Percentiles rank a stretch among this genome's conserved stretches.
Evolutionary conservation across 2,797 vertebrate genomes (phyloP).

Genomic region (Tangara arthus): DNA sequence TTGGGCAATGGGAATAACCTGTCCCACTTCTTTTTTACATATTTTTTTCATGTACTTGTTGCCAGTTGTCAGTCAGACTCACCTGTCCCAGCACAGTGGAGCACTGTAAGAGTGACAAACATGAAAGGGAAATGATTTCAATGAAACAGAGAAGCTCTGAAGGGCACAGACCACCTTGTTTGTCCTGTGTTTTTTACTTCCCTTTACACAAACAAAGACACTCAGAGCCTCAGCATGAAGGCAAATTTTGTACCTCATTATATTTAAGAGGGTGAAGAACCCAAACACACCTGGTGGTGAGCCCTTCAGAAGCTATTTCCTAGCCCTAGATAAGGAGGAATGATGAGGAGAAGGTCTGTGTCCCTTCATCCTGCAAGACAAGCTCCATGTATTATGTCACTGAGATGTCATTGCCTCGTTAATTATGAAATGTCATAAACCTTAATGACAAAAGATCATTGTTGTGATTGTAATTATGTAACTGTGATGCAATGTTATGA

Average conservation of each 20-base stretch:
- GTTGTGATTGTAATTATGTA: conserved; percentile 43
- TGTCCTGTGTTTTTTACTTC: conserved; percentile 19
- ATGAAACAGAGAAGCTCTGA: neutral
- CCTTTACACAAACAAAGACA: neutral
- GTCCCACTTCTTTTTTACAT: neutral
- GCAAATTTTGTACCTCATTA: neutral
- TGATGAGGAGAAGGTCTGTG: neutral
- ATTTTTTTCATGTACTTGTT: neutral
- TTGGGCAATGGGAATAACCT: neutral
- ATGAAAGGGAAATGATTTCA: neutral
- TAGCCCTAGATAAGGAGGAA: neutral
- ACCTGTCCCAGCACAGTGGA: neutral
- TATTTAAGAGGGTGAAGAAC: neutral
- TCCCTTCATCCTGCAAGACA: neutral
- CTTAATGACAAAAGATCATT: conserved; percentile 27
- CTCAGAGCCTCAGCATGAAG: neutral
- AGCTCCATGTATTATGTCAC: neutral
- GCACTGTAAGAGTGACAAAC: neutral
- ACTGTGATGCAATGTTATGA: conserved; percentile 35
- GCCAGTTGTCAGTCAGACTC: neutral
- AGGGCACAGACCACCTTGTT: conserved; percentile 10
- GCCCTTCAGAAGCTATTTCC: neutral
- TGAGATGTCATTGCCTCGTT: conserved; percentile 14
- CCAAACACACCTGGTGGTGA: neutral
- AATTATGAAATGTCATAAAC: conserved; percentile 23